Evolutionary conservation across 2,113 vertebrate genomes (phyloP).

Genomic region (Neofelis nebulosa): DNA sequence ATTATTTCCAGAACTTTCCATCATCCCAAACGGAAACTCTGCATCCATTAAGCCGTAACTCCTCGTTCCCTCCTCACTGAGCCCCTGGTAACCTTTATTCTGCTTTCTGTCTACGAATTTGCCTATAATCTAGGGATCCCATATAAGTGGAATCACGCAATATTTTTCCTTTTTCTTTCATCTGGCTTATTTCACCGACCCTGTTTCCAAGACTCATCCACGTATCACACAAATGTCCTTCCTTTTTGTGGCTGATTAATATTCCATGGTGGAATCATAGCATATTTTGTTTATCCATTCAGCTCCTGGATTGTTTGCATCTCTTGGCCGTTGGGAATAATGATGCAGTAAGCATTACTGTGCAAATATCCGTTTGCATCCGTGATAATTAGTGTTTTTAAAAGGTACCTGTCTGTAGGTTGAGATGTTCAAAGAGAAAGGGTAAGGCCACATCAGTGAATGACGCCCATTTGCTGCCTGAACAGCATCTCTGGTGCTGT

Average conservation of each 20-base stretch:
- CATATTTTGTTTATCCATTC: not conserved
- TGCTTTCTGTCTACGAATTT: not conserved
- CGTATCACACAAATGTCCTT: not conserved
- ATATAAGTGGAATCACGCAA: fast-evolving
- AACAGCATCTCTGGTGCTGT: not conserved
- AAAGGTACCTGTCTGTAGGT: not conserved
- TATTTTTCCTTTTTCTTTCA: not conserved
- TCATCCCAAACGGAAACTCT: not conserved
- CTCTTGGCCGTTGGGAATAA: not conserved
- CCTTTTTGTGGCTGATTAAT: not conserved
- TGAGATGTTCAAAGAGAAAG: not conserved
- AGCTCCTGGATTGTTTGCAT: not conserved
- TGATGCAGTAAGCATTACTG: not conserved
- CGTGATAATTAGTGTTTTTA: not conserved
- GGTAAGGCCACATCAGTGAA: not conserved
- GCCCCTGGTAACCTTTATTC: not conserved
- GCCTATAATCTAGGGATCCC: not conserved
- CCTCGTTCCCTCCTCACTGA: fast-evolving
- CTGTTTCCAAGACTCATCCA: not conserved
- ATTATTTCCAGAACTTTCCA: not conserved
- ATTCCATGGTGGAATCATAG: not conserved
- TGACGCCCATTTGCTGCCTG: not conserved
- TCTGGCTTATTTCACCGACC: not conserved
- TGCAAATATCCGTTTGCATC: not conserved
- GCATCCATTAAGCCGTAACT: not conserved